Percentiles rank a stretch among this genome's conserved stretches.
Conservation (phyloP, 2,888 invertebrate genomes). For the Caenorhabditis wallacei region DNA sequence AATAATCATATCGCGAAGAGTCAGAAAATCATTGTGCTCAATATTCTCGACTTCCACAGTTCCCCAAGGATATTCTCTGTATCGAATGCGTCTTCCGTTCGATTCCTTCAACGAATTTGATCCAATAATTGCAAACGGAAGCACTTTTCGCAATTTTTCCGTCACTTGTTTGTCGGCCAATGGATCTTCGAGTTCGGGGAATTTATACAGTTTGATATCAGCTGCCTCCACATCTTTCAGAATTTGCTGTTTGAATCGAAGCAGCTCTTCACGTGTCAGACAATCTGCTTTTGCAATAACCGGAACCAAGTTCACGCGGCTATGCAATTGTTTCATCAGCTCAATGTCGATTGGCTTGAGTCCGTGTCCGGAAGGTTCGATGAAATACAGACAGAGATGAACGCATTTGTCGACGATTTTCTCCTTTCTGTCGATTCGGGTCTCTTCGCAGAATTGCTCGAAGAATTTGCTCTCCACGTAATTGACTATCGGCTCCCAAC, state of each 20-base stretch:
- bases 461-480: conserved; percentile 97
- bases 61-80: conserved; percentile 97
- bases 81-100: conserved; percentile 90
- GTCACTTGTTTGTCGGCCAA: conserved; percentile 82
- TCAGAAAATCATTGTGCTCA: conserved; percentile 99
- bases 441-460: conserved; percentile 97
- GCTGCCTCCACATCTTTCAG: conserved; percentile 96
- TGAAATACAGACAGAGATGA: conserved; percentile 98
- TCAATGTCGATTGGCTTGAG: conserved; percentile 97
- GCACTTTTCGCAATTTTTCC: conserved; percentile 86
- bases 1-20: conserved; percentile 94
- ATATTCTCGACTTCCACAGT: conserved; percentile 98
- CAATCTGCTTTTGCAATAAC: conserved; percentile 99
- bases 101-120: conserved; percentile 95
- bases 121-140: conserved; percentile 98
- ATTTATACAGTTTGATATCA: conserved; percentile 99
- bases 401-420: conserved; percentile 93
- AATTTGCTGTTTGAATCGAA: conserved; percentile 92
- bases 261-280: conserved; percentile 97
- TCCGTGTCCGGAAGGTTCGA: conserved; percentile 95
- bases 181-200: conserved; percentile 91
- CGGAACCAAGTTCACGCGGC: conserved; percentile 99
- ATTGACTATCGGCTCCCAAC: conserved; percentile 98
- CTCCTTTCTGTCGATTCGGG: conserved; percentile 91
- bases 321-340: conserved; percentile 98